Base-by-base conservation (phyloP, 2,888 invertebrate genomes). In the Archips xylosteana region DNA sequence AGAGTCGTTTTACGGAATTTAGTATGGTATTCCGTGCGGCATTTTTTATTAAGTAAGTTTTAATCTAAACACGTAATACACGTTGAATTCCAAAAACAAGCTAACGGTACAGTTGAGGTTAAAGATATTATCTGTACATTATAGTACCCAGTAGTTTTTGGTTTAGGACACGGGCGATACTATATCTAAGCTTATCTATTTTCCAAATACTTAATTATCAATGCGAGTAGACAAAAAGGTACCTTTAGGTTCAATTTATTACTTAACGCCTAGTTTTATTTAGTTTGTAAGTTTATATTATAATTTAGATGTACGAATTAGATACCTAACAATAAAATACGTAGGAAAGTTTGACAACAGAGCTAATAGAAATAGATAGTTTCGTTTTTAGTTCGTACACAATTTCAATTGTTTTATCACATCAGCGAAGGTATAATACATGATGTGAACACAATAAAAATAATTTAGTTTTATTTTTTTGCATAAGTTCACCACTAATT, bases 401-500 rank as follows among this genome's bases (percentile, higher is more conserved):
- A 32, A 4, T 10, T 32, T 32, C 32, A 34, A 57, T 32, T 23
- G 54, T 54, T 54, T 51, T 57, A 32, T 12, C 57, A 57, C 57
- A 12, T 12, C 9, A 10, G 32, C 32, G 12, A 8, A 54, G 4
- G 3, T 57, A n/a, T 23, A 23, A 23, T 23, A 23, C 23, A 23
- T 23, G 23, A 23, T 23, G 23, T 3, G 47, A 63, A 32, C 15
- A 67, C 51, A 62, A 45, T 51, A 9, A 54, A 47, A 60, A 61
- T 36, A 23, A 13, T 60, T 47, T 49, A 34, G 32, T 57, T 61
- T 45, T 47, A 59, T 15, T 39, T 47, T 63, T 68, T 72, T 72
- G 47, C 62, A 62, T 62, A 62, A 68, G 57, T 67, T 72, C 66
- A 65, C 23, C 60, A 57, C 68, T 67, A 62, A 62, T 47, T 63